Conservation (phyloP, 92 coral and sea anemone species). For the Heteractis magnifica region DNA sequence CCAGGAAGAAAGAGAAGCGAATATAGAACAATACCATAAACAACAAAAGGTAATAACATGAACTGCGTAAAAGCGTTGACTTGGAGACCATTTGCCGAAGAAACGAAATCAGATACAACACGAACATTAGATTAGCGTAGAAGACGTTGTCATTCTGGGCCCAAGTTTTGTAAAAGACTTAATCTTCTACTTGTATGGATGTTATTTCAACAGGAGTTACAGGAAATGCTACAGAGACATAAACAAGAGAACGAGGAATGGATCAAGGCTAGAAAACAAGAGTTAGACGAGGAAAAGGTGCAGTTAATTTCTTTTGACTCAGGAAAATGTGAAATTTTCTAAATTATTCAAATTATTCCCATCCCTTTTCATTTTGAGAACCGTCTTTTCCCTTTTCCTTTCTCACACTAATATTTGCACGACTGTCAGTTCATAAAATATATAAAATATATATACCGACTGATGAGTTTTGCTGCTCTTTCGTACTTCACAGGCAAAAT, state of each 20-base stretch:
- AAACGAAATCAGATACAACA: too few relatives aligned
- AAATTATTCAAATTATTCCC: too few relatives aligned
- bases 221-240: constrained; percentile 68
- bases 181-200: background rate
- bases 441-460: too few relatives aligned
- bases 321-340: too few relatives aligned
- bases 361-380: too few relatives aligned
- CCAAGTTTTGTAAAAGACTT: background rate
- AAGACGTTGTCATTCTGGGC: too few relatives aligned
- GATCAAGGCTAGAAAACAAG: constrained; percentile 52
- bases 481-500: constrained; percentile 36
- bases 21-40: constrained; percentile 66
- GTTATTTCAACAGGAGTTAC: constrained; percentile 51
- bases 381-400: too few relatives aligned
- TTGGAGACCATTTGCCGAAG: background rate
- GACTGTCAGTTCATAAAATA: too few relatives aligned
- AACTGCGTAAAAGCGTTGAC: background rate
- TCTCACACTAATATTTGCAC: background rate
- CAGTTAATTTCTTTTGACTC: too few relatives aligned
- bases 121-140: too few relatives aligned
- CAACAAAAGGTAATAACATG: constrained; percentile 66
- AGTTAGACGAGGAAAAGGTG: constrained; percentile 57
- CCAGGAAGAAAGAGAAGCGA: constrained; percentile 65
- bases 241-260: constrained; percentile 75
- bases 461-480: background rate